Evolutionary conservation across 2,113 vertebrate species (phyloP).

Genomic region (Lampris incognitus): DNA sequence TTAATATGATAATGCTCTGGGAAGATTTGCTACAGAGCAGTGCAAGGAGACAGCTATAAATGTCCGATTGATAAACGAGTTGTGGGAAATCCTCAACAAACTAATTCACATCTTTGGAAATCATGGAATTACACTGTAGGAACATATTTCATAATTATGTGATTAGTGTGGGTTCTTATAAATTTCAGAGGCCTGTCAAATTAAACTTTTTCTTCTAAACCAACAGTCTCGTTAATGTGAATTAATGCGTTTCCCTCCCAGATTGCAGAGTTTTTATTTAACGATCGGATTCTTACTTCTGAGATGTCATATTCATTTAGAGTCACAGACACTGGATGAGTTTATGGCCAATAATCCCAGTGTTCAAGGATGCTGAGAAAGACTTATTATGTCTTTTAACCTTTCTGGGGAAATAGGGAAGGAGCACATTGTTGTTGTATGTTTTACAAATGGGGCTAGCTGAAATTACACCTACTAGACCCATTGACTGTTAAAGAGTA

Average conservation of each 20-base stretch:
- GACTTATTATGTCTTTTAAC: conserved; percentile 38
- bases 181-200: neutral
- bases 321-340: conserved; percentile 1
- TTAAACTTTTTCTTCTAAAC: conserved; percentile 22
- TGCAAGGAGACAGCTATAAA: neutral
- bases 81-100: conserved; percentile 23
- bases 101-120: conserved; percentile 13
- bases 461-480: conserved; percentile 17
- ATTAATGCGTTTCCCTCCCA: conserved; percentile 20
- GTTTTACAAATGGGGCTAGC: conserved; percentile 11
- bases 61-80: neutral
- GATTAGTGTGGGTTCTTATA: conserved; percentile 14
- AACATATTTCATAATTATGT: conserved; percentile 6
- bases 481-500: conserved; percentile 1
- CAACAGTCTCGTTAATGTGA: conserved; percentile 26
- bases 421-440: conserved; percentile 11
- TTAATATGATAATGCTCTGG: conserved; percentile 3
- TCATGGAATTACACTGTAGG: neutral
- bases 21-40: neutral
- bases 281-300: conserved; percentile 10
- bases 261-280: conserved; percentile 37
- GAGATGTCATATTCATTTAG: conserved; percentile 21
- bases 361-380: conserved; percentile 19
- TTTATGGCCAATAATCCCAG: conserved; percentile 9
- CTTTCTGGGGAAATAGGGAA: conserved; percentile 32